A percentile compares a stretch with the other conserved stretches of the same genome.
These are phyloP conservation scores for Polypedilum vanderplanki DNA, from an alignment of 1,140 invertebrate genomes.

Conservation along the genomic window DNA sequence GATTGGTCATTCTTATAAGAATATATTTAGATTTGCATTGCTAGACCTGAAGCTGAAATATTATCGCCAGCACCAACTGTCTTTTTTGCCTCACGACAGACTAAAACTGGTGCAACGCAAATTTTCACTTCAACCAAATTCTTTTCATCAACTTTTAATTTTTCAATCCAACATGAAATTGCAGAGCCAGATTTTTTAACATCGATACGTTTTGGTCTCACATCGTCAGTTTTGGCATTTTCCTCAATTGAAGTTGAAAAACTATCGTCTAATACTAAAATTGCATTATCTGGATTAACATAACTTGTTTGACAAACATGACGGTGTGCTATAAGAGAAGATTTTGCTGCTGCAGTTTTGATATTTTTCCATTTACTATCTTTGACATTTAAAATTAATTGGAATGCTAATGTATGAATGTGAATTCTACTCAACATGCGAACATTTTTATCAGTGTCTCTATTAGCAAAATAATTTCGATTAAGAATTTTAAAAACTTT, in stretches of 20 bases:
- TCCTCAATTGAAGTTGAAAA: constrained; percentile 61
- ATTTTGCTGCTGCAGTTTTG: constrained; percentile 73
- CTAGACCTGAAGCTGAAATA: constrained; percentile 76
- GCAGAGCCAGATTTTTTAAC: constrained; percentile 59
- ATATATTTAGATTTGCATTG: constrained; percentile 57
- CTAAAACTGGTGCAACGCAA: constrained; percentile 77
- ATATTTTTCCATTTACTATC: constrained; percentile 67
- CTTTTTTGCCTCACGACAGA: constrained; percentile 73
- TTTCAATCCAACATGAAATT: constrained; percentile 77
- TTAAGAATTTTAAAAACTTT: constrained; percentile 56
- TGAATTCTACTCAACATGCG: constrained; percentile 69
- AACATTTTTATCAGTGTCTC: constrained; percentile 31
- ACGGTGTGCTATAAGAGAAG: constrained; percentile 73
- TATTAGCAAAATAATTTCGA: constrained; percentile 36
- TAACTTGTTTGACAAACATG: constrained; percentile 73
- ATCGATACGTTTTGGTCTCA: constrained; percentile 47
- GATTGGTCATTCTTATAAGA: neutral
- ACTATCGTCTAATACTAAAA: constrained; percentile 75
- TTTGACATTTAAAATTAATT: constrained; percentile 69
- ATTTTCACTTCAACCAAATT: constrained; percentile 52
- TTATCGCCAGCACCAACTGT: constrained; percentile 85
- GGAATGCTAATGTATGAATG: constrained; percentile 80
- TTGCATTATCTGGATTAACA: constrained; percentile 63
- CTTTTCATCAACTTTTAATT: constrained; percentile 43
- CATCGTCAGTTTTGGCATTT: constrained; percentile 39